These are phyloP conservation scores for Tretioscincus oriximinensis DNA, from an alignment of 2,113 vertebrate species.

Conservation along the genomic window DNA sequence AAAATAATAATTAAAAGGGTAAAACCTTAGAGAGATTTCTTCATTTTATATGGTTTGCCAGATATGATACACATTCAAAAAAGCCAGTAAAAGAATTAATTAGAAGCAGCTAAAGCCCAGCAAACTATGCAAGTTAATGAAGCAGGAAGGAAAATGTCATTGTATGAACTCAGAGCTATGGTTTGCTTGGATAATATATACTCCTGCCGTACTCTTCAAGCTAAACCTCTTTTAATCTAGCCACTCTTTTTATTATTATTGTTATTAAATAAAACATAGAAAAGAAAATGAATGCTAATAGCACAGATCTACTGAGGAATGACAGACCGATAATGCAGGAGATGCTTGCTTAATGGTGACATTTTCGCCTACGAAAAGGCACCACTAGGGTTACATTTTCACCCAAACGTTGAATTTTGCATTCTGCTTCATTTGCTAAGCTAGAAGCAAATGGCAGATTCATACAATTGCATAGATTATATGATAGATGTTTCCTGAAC, in stretches of 20 bases:
- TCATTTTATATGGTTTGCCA: constrained; percentile 79
- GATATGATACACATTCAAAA: constrained; percentile 78
- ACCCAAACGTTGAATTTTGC: not conserved
- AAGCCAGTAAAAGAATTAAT: constrained; percentile 82
- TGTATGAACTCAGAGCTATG: constrained; percentile 73
- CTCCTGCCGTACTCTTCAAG: constrained; percentile 69
- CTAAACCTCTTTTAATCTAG: constrained; percentile 78
- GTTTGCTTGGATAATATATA: constrained; percentile 73
- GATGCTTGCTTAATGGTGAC: constrained; percentile 61
- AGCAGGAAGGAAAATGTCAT: constrained; percentile 79
- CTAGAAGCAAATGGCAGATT: not conserved
- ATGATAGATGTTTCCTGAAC: not conserved
- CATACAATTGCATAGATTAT: not conserved
- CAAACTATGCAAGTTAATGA: constrained; percentile 83
- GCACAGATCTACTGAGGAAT: constrained; percentile 75
- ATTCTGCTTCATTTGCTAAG: not conserved
- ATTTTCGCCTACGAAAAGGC: not conserved
- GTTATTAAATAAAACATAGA: constrained; percentile 10
- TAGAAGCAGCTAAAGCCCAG: constrained; percentile 80
- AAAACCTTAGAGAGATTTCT: constrained; percentile 83
- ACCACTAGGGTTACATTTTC: not conserved
- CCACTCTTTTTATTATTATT: constrained; percentile 14
- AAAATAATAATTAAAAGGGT: constrained; percentile 87
- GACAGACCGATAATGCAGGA: constrained; percentile 63
- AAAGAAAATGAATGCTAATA: constrained; percentile 76